Evolutionary conservation across 2,113 vertebrate genomes (phyloP), one percentile per base, ranked within the genome.

Genomic region (Irena cyanogastra): DNA sequence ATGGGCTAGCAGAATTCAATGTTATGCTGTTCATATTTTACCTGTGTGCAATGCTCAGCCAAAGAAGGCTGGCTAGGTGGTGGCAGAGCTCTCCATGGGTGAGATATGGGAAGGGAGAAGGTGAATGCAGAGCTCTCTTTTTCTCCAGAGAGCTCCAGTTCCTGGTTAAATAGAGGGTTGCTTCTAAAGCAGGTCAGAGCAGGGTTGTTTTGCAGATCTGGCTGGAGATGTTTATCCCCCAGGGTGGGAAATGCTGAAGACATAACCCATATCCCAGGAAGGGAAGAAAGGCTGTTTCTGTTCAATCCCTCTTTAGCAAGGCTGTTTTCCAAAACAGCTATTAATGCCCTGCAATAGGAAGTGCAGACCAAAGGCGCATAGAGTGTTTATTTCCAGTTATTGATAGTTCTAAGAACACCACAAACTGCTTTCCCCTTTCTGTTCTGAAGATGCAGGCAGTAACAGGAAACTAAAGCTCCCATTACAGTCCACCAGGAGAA

Each of bases 181-280:
- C 44, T 89, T 78, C 72, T 59, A 93, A 83, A 83, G 66, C 20
- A 83, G 57, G 91, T 42, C 30, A 33, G 68, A 93, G 59, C 47
- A 56, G 56, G 63, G 30, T 28, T 89, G 83, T 89, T 94, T 80
- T 86, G 71, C 63, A 88, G 68, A 93, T 93, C 71, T 86, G 59
- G n/a, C 83, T 85, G 53, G 42, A 90, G 83, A 88, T 94, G 89
- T 96, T 97, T 95, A 97, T 59, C 89, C 96, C 95, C 95, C 52
- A 1, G 95, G 95, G 95, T 83, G 63, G 83, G 90, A 96, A 94
- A 90, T 16, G 23, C 28, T 47, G 22, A 61, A 88, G 75, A 70
- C 3, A 0, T 63, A 71, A 87, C 35, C 16, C 72, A 11, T 74
- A 92, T 28, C 54, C 66, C 50, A 86, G 82, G 33, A 93, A 90